A percentile compares a stretch with the other conserved stretches of the same genome.
Conservation (phyloP, 2,797 vertebrate genomes). For the Falco peregrinus region DNA sequence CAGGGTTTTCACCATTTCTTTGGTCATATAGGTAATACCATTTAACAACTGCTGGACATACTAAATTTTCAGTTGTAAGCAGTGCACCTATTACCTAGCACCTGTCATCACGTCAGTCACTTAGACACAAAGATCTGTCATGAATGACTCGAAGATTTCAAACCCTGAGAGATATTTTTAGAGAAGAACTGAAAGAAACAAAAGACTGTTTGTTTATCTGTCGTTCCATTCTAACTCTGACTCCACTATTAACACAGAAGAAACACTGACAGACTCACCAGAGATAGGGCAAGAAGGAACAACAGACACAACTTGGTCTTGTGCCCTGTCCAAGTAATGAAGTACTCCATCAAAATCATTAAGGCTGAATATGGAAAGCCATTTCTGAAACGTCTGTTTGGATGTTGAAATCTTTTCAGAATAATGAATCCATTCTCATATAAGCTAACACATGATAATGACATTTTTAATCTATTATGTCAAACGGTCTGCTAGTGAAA, state of each 20-base stretch:
- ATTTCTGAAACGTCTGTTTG: not conserved
- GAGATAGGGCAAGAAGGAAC: not conserved
- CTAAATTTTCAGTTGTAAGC: not conserved
- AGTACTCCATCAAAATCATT: not conserved
- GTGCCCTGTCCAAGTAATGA: not conserved
- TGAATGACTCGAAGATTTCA: not conserved
- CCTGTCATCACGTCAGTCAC: not conserved
- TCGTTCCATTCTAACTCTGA: not conserved
- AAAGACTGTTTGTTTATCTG: not conserved
- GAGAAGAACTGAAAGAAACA: not conserved
- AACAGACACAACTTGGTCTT: not conserved
- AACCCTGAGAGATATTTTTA: not conserved
- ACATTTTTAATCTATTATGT: not conserved
- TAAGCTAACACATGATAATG: not conserved
- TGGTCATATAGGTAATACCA: not conserved
- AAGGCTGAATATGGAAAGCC: not conserved
- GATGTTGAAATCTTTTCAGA: not conserved
- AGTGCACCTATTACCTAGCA: not conserved
- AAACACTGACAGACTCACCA: not conserved
- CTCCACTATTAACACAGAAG: not conserved
- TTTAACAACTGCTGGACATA: not conserved
- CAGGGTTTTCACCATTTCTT: not conserved
- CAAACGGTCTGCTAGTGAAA: not conserved
- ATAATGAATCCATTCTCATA: not conserved
- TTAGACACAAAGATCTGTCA: not conserved